Evolutionary conservation across 2,888 invertebrate genomes (phyloP).

Genomic region (Drosophila ustulata): DNA sequence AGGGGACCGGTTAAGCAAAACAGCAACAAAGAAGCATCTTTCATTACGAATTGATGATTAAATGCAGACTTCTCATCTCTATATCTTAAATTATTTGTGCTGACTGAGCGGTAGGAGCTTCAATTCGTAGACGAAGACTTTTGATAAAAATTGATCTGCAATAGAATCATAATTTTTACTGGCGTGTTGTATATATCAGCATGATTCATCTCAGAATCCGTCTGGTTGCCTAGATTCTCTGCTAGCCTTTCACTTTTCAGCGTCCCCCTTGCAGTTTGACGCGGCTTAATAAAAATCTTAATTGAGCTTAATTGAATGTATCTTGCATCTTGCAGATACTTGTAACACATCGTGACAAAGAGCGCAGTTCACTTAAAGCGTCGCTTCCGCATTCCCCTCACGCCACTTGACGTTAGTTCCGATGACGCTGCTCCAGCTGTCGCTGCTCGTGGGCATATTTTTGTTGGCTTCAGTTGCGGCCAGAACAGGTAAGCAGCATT

Average conservation of each 20-base stretch:
- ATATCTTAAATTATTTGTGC: background rate
- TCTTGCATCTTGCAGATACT: slow-evolving; percentile 38
- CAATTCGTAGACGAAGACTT: background rate
- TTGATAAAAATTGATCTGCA: no score
- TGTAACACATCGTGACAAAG: slow-evolving; percentile 2
- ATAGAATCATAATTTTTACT: no score
- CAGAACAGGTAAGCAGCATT: slow-evolving; percentile 73
- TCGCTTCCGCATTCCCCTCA: slow-evolving; percentile 25
- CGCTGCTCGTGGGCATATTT: slow-evolving; percentile 59
- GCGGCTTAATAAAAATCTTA: slow-evolving; percentile 56
- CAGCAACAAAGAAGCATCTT: slow-evolving; percentile 21
- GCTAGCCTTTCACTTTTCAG: slow-evolving; percentile 10
- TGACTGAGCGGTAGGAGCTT: background rate
- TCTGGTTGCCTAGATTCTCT: slow-evolving; percentile 2
- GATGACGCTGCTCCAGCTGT: slow-evolving; percentile 18
- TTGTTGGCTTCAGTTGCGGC: slow-evolving; percentile 75
- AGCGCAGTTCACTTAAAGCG: slow-evolving; percentile 41
- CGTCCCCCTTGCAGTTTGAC: background rate
- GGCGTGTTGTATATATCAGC: background rate
- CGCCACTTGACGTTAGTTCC: slow-evolving; percentile 9
- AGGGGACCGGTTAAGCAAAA: background rate
- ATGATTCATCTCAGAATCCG: slow-evolving; percentile 20
- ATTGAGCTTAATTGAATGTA: slow-evolving; percentile 69
- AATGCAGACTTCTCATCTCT: background rate
- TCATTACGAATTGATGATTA: slow-evolving; percentile 2